These are phyloP conservation scores for Drosophila lacteicornis DNA, from an alignment of 1,140 invertebrate species.

Conservation along the genomic window DNA sequence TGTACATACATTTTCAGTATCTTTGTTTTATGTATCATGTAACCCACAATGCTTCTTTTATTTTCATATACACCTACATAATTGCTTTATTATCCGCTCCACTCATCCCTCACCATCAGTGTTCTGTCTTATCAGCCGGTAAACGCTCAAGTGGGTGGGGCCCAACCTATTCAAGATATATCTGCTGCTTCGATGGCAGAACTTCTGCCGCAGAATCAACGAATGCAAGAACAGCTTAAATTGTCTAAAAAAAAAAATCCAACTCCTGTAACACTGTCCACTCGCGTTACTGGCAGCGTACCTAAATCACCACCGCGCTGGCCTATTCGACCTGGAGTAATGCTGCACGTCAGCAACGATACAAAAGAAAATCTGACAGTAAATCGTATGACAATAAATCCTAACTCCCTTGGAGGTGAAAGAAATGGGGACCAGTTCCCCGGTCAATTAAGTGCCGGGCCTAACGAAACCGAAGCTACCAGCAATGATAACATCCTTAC, in stretches of 20 bases:
- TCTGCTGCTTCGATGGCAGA: constrained; percentile 27
- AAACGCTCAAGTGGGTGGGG: constrained; percentile 49
- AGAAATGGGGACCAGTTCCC: constrained; percentile 54
- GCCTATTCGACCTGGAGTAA: constrained; percentile 94
- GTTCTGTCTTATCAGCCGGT: constrained; percentile 77
- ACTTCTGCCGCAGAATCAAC: constrained; percentile 16
- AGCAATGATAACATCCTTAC: constrained; percentile 61
- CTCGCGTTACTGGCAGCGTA: constrained; percentile 38
- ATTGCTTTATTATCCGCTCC: neutral
- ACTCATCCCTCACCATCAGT: constrained; percentile 36
- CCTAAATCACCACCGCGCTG: constrained; percentile 91
- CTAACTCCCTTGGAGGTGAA: constrained; percentile 16
- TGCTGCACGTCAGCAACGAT: constrained; percentile 91
- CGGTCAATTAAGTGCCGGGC: constrained; percentile 43
- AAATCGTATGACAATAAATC: constrained; percentile 78
- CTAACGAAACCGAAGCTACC: constrained; percentile 52
- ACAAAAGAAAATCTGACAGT: constrained; percentile 86
- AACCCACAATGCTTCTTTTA: neutral
- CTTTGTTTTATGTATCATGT: neutral
- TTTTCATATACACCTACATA: constrained; percentile 9
- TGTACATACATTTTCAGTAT: neutral
- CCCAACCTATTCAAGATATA: constrained; percentile 51
- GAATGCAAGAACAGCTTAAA: constrained; percentile 34
- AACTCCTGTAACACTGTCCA: neutral
- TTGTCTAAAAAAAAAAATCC: neutral